phyloP scores from a whole-genome alignment of 2,888 invertebrate genomes.

The Drosophila diplacantha region DNA sequence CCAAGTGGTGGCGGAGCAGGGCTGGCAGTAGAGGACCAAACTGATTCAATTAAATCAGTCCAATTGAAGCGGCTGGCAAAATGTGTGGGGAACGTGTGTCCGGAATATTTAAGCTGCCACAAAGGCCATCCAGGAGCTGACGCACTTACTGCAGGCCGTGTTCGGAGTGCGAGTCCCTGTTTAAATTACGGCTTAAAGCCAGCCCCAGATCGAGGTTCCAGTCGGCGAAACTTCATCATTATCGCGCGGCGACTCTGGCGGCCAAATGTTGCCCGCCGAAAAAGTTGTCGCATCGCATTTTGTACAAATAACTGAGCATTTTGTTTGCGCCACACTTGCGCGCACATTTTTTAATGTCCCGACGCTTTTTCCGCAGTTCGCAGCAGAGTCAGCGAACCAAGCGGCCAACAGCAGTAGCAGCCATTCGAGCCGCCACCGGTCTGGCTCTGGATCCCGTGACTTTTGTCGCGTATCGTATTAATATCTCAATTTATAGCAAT shows the following conservation, averaged over 20 bases:
- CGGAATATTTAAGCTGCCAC: conserved; percentile 68
- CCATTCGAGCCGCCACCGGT: conserved; percentile 10
- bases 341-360: conserved; percentile 65
- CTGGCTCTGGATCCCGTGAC: conserved; percentile 45
- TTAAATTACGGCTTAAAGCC: conserved; percentile 66
- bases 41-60: conserved; percentile 78
- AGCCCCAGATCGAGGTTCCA: conserved; percentile 16
- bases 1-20: conserved; percentile 8
- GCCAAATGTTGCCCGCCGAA: conserved; percentile 62
- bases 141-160: conserved; percentile 21
- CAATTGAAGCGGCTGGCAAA: conserved; percentile 74
- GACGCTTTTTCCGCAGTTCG: conserved; percentile 65
- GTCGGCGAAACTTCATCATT: conserved; percentile 61
- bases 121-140: conserved; percentile 16
- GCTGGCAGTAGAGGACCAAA: conserved; percentile 53
- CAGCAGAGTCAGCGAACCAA: conserved; percentile 58
- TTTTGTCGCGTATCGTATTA: conserved; percentile 71
- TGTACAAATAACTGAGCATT: conserved; percentile 69
- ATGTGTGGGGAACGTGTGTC: conserved; percentile 64
- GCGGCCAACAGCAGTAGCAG: conserved; percentile 46
- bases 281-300: conserved; percentile 64
- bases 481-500: conserved; percentile 74
- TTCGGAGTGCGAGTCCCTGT: conserved; percentile 10
- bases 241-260: conserved; percentile 22
- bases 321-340: conserved; percentile 70